These are phyloP conservation scores for Odobenus rosmarus DNA, from an alignment of 2,113 vertebrate species.

Conservation along the genomic window DNA sequence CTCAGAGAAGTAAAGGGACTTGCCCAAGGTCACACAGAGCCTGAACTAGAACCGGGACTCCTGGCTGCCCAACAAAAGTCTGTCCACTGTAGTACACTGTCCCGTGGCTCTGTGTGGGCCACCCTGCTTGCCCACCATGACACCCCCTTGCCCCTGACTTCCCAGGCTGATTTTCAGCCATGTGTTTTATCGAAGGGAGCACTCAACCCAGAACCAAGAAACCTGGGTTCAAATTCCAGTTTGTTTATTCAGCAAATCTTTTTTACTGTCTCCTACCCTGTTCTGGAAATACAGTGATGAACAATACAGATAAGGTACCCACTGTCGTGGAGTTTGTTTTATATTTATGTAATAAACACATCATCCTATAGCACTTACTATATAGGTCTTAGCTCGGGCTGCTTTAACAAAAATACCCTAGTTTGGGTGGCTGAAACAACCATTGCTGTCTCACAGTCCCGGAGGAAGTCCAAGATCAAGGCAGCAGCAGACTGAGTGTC, in stretches of 20 bases:
- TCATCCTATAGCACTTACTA: background rate
- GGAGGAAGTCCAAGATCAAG: background rate
- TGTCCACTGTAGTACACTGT: background rate
- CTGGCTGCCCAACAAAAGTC: background rate
- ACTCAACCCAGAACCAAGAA: background rate
- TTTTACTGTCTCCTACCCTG: slow-evolving; percentile 40
- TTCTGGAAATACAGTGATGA: slow-evolving; percentile 30
- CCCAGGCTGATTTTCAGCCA: background rate
- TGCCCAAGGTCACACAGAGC: background rate
- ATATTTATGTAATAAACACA: background rate
- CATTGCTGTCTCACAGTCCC: background rate
- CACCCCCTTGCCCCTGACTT: background rate
- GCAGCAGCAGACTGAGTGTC: background rate
- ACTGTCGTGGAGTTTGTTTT: background rate
- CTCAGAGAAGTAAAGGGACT: background rate
- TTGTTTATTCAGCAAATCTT: slow-evolving; percentile 16
- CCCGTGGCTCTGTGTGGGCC: background rate
- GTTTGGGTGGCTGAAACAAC: background rate
- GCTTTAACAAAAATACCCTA: background rate
- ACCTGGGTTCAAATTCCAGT: background rate
- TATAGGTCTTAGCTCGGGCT: background rate
- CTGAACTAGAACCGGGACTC: background rate
- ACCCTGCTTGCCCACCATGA: background rate
- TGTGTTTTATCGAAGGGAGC: background rate
- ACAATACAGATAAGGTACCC: background rate